Evolutionary conservation across 2,797 vertebrate species (phyloP), one percentile per base, ranked within the genome.

Genomic region (Myotis daubentonii): DNA sequence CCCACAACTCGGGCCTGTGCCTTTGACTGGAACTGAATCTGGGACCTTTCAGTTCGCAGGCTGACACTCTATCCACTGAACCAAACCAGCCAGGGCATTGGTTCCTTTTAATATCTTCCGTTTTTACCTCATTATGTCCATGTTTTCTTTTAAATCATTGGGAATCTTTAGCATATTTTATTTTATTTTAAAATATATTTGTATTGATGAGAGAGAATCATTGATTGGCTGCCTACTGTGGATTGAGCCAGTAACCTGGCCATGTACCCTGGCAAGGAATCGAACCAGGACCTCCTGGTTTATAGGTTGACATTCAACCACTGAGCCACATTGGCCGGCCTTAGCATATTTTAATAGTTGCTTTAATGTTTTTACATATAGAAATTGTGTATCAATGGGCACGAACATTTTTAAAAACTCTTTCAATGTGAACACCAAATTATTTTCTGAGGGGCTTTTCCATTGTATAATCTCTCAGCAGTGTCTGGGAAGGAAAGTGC

Each of bases 91-190:
- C n/a, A n/a, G 62, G n/a, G 30, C 30, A 62, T 30, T 60, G 57
- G 10, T 84, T 91, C 36, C 93, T 86, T 86, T 70, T 30, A 90
- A n/a, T 88, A 12, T 60, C 12, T 91, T 94, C 2, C 17, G 36
- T 75, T 85, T 85, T 93, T 53, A 75, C 5, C 30, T 66, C 33
- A 33, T 94, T 53, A 55, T 93, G 41, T n/a, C 70, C 30, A 55
- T 76, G 49, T 91, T 83, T 91, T 81, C 28, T 8, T 92, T 90
- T 96, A 75, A 89, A 36, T 53, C n/a, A 11, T 92, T 79, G n/a
- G 79, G 7, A 87, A 4, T 83, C 33, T 49, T 66, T 53, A 83
- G 8, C 15, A 23, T 41, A 66, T 72, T 68, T 84, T 86, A 55
- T 57, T 60, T 60, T 28, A 62, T 30, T 62, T 30, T 30, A 30